These are phyloP conservation scores for Macheiramphus alcinus DNA, from an alignment of 2,113 vertebrate species.

Conservation along the genomic window DNA sequence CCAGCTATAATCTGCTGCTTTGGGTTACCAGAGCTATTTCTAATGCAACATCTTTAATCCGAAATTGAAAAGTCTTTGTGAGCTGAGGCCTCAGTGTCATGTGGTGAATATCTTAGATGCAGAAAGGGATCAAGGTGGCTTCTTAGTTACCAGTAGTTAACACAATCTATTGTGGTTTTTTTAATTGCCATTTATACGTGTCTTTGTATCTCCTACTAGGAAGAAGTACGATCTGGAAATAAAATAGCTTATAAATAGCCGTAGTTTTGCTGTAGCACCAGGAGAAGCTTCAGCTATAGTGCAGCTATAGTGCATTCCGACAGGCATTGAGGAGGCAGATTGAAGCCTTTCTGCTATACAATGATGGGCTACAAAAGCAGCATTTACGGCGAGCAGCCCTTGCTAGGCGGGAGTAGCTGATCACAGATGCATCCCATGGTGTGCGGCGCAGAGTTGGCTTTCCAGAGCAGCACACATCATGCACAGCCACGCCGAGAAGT, in stretches of 20 bases:
- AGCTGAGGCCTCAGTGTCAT: neutral
- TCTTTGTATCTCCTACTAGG: neutral
- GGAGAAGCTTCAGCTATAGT: neutral
- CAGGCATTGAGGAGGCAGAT: conserved; percentile 16
- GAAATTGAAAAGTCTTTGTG: conserved; percentile 54
- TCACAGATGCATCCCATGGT: neutral
- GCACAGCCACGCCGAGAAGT: neutral
- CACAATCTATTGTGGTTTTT: conserved; percentile 12
- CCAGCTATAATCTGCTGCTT: neutral
- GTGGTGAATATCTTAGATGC: neutral
- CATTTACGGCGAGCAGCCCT: neutral
- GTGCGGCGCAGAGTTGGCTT: neutral
- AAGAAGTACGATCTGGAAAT: neutral
- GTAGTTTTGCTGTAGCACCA: neutral
- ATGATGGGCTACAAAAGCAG: conserved; percentile 35
- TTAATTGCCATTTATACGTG: neutral
- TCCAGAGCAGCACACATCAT: neutral
- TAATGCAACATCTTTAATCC: conserved; percentile 16
- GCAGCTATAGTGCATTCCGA: neutral
- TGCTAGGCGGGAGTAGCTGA: conserved; percentile 25
- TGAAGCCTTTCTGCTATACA: conserved; percentile 11
- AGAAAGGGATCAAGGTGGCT: conserved; percentile 30
- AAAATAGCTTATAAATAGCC: neutral
- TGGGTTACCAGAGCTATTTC: neutral
- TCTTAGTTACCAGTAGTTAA: conserved; percentile 36